Conservation (phyloP, 2,797 vertebrate species). For the Novumbra hubbsi region DNA sequence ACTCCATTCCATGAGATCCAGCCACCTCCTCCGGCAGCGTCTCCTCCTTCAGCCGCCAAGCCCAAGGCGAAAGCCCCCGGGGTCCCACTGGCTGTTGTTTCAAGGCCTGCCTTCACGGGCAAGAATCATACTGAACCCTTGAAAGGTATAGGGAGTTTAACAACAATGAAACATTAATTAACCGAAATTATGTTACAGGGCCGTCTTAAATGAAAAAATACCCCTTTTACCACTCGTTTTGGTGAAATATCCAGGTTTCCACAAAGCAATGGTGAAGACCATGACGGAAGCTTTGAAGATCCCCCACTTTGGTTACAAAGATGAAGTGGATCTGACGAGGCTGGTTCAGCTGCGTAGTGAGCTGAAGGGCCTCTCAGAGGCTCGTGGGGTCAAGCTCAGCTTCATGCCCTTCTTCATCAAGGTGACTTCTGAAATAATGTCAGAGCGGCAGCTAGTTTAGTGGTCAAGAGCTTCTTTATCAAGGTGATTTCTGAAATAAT, state of each 20-base stretch:
- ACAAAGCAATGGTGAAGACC: conserved; percentile 92
- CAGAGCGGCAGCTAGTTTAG: background rate
- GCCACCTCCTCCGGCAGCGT: conserved; percentile 60
- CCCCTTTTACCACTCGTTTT: background rate
- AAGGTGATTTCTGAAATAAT: background rate
- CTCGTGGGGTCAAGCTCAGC: conserved; percentile 84
- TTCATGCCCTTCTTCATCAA: conserved; percentile 98
- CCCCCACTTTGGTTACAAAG: conserved; percentile 93
- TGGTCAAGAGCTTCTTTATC: no score
- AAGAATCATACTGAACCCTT: conserved; percentile 87
- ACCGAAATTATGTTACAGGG: background rate
- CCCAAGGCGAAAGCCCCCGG: conserved; percentile 50
- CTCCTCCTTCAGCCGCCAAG: conserved; percentile 22
- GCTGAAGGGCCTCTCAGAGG: conserved; percentile 71
- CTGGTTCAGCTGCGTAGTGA: conserved; percentile 82
- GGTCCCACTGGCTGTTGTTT: conserved; percentile 51
- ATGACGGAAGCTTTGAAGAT: conserved; percentile 92
- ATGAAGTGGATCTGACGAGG: conserved; percentile 87
- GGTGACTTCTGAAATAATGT: conserved; percentile 60
- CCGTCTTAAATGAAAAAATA: background rate
- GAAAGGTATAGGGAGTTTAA: conserved; percentile 76
- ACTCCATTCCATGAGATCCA: conserved; percentile 83
- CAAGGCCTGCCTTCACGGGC: conserved; percentile 79
- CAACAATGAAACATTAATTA: background rate
- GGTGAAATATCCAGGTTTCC: conserved; percentile 78